Base-by-base conservation (phyloP, 2,797 vertebrate genomes). In the Acestrorhynchus altus region DNA sequence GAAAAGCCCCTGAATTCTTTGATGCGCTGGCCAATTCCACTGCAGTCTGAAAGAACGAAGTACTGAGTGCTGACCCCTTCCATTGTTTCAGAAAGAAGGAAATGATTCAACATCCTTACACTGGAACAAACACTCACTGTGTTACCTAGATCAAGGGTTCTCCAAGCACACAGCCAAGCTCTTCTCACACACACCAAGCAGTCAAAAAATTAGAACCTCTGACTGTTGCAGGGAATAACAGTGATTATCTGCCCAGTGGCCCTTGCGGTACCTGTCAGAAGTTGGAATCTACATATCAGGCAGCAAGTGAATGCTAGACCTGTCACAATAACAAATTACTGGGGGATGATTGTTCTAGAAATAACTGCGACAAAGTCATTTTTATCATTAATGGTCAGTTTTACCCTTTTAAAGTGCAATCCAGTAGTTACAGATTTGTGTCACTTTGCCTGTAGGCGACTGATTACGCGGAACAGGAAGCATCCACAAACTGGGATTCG, bases 401-500 rank as follows among this genome's bases (percentile, higher is more conserved):
- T n/a, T n/a, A n/a, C n/a, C n/a, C n/a, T n/a, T 59, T n/a, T n/a
- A n/a, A n/a, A 46, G 39, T n/a, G n/a, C n/a, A n/a, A n/a, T n/a
- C n/a, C n/a, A n/a, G n/a, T n/a, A n/a, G 18, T 44, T 4, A 20
- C 39, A 51, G n/a, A 76, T 77, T 82, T 81, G 79, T 73, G 85
- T 88, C 83, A 87, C 73, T 87, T 81, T 86, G 88, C 76, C 88
- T 89, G 88, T 82, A 85, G 76, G 76, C 81, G 81, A 81, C 83
- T 87, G 88, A 92, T 90, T 90, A 86, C 80, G 82, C 42, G 42
- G 84, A 84, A 90, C 91, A 92, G 92, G 91, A 93, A 87, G 85
- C 85, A 85, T 85, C 85, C 83, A 86, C 89, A 80, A 88, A 85
- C 84, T 61, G 78, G 84, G 74, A 88, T 84, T 82, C 84, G 84